Base-by-base conservation (phyloP, 2,888 invertebrate species). In the Hesperia comma region DNA sequence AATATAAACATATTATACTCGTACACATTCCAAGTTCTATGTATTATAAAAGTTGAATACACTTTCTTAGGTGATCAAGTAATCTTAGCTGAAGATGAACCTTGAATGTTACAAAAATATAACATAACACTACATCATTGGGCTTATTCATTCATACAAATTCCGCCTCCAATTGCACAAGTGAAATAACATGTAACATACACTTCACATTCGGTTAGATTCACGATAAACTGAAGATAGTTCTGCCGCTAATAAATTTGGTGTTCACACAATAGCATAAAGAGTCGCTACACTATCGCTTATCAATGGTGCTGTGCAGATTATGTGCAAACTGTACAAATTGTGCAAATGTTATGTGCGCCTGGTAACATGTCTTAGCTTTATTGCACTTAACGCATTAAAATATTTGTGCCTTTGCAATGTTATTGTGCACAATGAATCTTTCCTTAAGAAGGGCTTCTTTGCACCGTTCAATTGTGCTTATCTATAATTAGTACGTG, bases 101-200 rank as follows among this genome's bases (percentile, higher is more conserved):
- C 7, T 1, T 43, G 2, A 15, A 43, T 15, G n/a, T 5, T 43
- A 43, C 43, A 43, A 15, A 43, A 43, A 43, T 43, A 0, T 15
- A 15, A 63, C 19, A 19, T 56, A 41, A 63, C 40, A 51, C 8
- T 40, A 57, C 14, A 58, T 58, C 64, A 66, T 58, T 58, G 58
- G 56, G 58, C 64, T 64, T 64, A 53, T 40, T 64, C 64, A 64
- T 51, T 63, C 57, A 63, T 63, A 63, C 6, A 43, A 58, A 64
- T 41, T 43, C 14, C 41, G 51, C 41, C 53, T 53, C n/a, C 32
- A 26, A 58, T 14, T 41, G 51, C 54, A 63, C 62, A 63, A 49
- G 15, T 10, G 40, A 53, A 10, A 49, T 33, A 17, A 62, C 41
- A 55, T 63, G 43, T 40, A 63, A 63, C 43, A 55, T 46, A 57